Evolutionary conservation across 2,113 vertebrate species (phyloP), one percentile per base, ranked within the genome.

Genomic region (Gymnobelideus leadbeateri): DNA sequence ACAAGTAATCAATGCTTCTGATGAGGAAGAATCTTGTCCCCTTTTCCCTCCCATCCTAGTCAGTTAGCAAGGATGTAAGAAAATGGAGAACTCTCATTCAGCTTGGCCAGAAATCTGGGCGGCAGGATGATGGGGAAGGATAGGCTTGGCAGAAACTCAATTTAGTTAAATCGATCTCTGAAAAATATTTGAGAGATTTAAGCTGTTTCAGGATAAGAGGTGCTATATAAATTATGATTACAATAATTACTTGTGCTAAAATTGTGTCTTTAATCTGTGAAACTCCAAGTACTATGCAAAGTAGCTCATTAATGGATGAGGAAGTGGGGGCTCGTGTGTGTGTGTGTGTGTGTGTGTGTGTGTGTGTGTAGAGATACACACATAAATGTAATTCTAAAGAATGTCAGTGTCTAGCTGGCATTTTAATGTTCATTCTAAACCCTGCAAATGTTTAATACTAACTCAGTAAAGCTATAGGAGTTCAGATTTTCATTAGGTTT

Each of bases 381-480:
- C 24, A 51, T 37, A 90, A 12, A 51, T 51, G 37, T 21, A 51
- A 50, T 51, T 43, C 23, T 43, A 77, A 54, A n/a, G 91, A 55
- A 31, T 37, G 52, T 0, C 7, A 16, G 16, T 77, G 8, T 19
- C 37, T 19, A n/a, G 12, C 37, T 77, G n/a, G 77, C 2, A 77
- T 3, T 55, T 0, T 52, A 23, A 47, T 8, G 3, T 21, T 31
- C 10, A 16, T 57, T 14, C n/a, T 52, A n/a, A 51, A 68, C 7
- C 37, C 54, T 26, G 25, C 31, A 43, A 84, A n/a, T n/a, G 92
- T 28, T 89, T 89, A 91, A 49, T 54, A 37, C 0, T 2, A 7
- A 54, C n/a, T 25, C 53, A 94, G 11, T 77, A 91, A 94, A 92
- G 91, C 51, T 50, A 28, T 28, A 55, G 91, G 95, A 91, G 31